Evolutionary conservation across 2,113 vertebrate genomes (phyloP), one percentile per base, ranked within the genome.

Genomic region (Catharus bicknelli): DNA sequence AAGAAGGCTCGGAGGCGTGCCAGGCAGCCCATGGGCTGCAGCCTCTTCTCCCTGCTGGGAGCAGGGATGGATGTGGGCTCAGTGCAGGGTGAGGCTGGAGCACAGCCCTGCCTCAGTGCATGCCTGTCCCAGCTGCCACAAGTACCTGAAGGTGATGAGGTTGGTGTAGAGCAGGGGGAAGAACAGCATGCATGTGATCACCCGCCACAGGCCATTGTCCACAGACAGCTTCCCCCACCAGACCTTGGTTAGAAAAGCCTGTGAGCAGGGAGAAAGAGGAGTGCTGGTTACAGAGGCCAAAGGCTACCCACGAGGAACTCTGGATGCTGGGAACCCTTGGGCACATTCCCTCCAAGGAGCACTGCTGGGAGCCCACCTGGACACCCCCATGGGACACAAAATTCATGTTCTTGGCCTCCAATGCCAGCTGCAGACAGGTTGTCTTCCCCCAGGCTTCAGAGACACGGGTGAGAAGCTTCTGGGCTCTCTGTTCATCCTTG

Each of bases 201-300:
- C 95, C 50, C 95, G 96, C 98, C 99, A 99, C 13, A 98, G 96
- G 19, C 97, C 96, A 0, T 98, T 99, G 94, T 98, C 98, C 86
- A 99, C 98, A 0, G 98, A 97, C 57, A 99, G 97, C 96, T 99
- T 98, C 6, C 99, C 99, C 97, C 98, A 99, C 99, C 99, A 99
- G 94, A 99, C 99, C 96, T 98, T 98, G 87, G 99, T 99, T 81
- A 99, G 97, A 70, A 99, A 98, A 91, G 98, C 98, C 99, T 99
- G 91, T 1, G 86, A 91, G 43, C n/a, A 23, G 40, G 38, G 42
- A 51, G 23, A 13, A 70, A 42, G 62, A 64, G n/a, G 30, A 67
- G 34, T 10, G 2, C 10, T 40, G 27, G 15, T n/a, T 55, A 26
- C 29, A 58, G 2, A 59, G 53, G 30, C 17, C 1, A 3, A 42